Base-by-base conservation (phyloP, 2,797 vertebrate genomes). In the Channa striata region DNA sequence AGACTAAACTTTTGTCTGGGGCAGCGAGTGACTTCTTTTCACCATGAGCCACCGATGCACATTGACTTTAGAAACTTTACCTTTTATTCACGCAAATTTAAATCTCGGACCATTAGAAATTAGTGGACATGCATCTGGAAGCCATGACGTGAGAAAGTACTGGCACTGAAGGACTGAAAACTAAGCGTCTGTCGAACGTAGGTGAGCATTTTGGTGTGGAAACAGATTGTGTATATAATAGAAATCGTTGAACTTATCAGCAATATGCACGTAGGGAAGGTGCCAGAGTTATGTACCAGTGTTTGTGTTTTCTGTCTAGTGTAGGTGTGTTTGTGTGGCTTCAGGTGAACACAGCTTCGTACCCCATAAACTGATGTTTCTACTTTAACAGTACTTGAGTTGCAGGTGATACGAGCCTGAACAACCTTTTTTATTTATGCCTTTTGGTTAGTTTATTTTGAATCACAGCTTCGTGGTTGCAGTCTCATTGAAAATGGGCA, bases 401-500 rank as follows among this genome's bases (percentile, higher is more conserved):
- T 17, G 6, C 19, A 46, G 48, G 10, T 5, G 1, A 60, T 14
- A 43, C 17, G 14, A 17, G 2, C 19, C n/a, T 6, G 23, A 48
- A 16, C 9, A 49, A 53, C 19, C 11, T 54, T 36, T 14, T 42
- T 14, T 16, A 54, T 25, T 36, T 0, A 11, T 17, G 30, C 13
- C 42, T 59, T 36, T 49, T 19, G 25, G 25, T 53, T 11, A 59
- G 13, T 52, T 51, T 19, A 16, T 7, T 43, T 21, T 33, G 20
- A 13, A n/a, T 30, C 16, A 30, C 9, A 34, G 10, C 16, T 33
- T 17, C 37, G 11, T 52, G 19, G 14, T 19, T 12, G n/a, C 2
- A 5, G 25, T 47, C 25, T 49, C 37, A 50, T 54, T 53, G 49
- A 40, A 59, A 61, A 66, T 52, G 9, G 20, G 19, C 19, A 25